Conservation (phyloP, 2,888 invertebrate genomes). For the Drosophila falleni region DNA sequence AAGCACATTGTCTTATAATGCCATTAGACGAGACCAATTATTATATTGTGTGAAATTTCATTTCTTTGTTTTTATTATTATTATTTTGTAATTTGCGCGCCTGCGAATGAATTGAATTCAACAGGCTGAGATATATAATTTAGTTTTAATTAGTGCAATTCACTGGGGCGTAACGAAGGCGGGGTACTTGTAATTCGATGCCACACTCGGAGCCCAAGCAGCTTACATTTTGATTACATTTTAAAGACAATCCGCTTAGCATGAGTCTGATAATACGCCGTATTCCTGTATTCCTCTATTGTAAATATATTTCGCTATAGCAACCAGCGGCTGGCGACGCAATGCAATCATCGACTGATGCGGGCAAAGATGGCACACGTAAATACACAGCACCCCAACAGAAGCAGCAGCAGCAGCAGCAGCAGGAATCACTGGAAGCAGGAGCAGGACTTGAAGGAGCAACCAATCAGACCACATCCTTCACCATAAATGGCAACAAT, state of each 20-base stretch:
- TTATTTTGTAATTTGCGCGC: conserved; percentile 25
- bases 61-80: conserved; percentile 18
- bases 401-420: conserved; percentile 44
- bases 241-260: conserved; percentile 73
- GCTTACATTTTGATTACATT: conserved; percentile 72
- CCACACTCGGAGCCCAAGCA: conserved; percentile 30
- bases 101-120: conserved; percentile 38
- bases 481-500: conserved; percentile 67
- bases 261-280: conserved; percentile 24
- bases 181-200: conserved; percentile 12
- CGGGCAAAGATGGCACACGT: conserved; percentile 83
- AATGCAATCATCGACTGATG: conserved; percentile 86
- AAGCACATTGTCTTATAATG: conserved; percentile 46
- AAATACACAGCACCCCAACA: conserved; percentile 61
- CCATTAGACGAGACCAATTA: conserved; percentile 16
- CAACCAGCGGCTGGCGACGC: conserved; percentile 84
- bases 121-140: conserved; percentile 57
- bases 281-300: neutral
- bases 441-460: conserved; percentile 43
- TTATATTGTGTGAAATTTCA: conserved; percentile 58
- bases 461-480: conserved; percentile 76
- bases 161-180: conserved; percentile 55
- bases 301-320: conserved; percentile 49
- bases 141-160: conserved; percentile 63
- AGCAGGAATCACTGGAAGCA: conserved; percentile 32